Evolutionary conservation across 2,113 vertebrate genomes (phyloP), one percentile per base, ranked within the genome.

Genomic region (Hyla sarda): DNA sequence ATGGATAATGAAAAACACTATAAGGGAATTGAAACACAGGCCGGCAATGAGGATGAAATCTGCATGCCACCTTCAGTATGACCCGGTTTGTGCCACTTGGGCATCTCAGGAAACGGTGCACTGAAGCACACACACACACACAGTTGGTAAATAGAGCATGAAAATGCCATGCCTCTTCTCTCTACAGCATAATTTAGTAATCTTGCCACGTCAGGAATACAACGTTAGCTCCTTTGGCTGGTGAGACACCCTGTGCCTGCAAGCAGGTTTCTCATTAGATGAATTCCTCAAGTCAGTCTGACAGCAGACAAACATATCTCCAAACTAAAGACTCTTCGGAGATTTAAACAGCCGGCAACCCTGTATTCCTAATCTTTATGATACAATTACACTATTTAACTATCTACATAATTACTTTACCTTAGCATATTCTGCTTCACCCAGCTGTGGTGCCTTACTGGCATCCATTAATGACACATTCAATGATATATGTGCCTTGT

Each of bases 101-200:
- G 69, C 78, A 81, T 74, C 45, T 58, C 16, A 16, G 84, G 25
- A 81, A 47, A 54, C 37, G 21, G 47, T 4, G 85, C 50, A 82
- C 69, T 74, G 67, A 87, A 87, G 79, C 85, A 80, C 34, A 72
- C 65, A 72, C 25, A 78, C 30, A 50, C 30, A 50, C 67, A 23
- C 76, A 41, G 67, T 71, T 52, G 62, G 50, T 48, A 87, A 87
- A 73, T 87, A 87, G 85, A 87, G 85, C 85, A 87, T 87, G 77
- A 87, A 82, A 87, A 87, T 82, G 76, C 34, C 56, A 71, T 73
- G 77, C 77, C 30, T 82, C 78, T 62, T 82, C 78, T 62, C 77
- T 87, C 67, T 19, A 82, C 78, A 74, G 77, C 69, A 87, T 87
- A 56, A 87, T 87, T 87, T 87, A 81, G 85, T 87, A 74, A 87